Evolutionary conservation across 2,113 vertebrate genomes (phyloP).

Genomic region (Scytalopus superciliaris): DNA sequence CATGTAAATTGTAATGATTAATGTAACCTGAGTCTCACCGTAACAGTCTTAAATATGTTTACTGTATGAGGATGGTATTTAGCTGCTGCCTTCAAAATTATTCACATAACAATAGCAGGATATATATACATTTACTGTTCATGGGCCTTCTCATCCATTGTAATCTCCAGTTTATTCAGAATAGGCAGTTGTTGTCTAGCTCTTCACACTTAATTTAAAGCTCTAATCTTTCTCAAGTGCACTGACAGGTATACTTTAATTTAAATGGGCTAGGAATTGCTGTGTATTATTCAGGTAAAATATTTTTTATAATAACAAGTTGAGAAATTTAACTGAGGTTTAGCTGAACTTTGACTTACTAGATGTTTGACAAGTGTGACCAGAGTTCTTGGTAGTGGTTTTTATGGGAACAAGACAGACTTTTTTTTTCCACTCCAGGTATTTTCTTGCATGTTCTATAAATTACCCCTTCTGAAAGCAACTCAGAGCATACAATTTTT

Average conservation of each 20-base stretch:
- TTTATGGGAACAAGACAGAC: background rate
- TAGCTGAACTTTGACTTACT: background rate
- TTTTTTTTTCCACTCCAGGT: background rate
- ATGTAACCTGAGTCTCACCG: background rate
- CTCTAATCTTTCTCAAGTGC: background rate
- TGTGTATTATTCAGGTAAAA: background rate
- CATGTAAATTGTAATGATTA: background rate
- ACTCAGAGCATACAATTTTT: background rate
- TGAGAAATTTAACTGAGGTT: background rate
- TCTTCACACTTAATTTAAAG: background rate
- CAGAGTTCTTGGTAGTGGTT: background rate
- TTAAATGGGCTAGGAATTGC: background rate
- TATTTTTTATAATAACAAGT: background rate
- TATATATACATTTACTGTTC: background rate
- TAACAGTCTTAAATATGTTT: background rate
- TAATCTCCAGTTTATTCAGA: background rate
- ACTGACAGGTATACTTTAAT: background rate
- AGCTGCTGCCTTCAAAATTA: background rate
- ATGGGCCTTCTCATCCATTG: background rate
- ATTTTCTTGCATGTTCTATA: background rate
- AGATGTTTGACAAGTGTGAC: background rate
- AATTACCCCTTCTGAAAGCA: background rate
- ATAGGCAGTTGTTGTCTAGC: background rate
- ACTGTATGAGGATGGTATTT: background rate
- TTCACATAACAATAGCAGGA: background rate